phyloP scores from a whole-genome alignment of 2,113 vertebrate genomes.

The Archilochus colubris region DNA sequence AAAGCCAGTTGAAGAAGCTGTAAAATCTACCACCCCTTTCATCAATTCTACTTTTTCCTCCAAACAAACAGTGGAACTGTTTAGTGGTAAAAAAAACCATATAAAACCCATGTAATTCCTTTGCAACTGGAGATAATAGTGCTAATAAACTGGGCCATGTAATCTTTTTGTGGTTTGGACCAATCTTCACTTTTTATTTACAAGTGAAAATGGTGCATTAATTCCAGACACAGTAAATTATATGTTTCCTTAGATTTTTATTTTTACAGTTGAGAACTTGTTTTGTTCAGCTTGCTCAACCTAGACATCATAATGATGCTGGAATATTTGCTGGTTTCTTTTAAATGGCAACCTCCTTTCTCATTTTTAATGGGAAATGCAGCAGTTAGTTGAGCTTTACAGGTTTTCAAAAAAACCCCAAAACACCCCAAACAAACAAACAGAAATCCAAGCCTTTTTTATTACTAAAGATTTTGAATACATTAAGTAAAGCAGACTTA shows the following conservation, averaged over 20 bases:
- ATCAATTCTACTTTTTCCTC: constrained; percentile 70
- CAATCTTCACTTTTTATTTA: background rate
- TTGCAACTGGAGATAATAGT: background rate
- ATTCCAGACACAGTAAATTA: background rate
- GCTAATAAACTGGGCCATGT: background rate
- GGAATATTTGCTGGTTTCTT: background rate
- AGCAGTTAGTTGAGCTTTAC: background rate
- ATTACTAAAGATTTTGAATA: background rate
- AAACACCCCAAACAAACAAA: background rate
- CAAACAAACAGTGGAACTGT: constrained; percentile 74
- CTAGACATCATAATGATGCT: background rate
- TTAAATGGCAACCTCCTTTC: background rate
- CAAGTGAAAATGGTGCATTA: background rate
- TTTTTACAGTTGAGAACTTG: background rate
- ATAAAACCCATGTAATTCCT: background rate
- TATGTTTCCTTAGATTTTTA: background rate
- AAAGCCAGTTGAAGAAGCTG: constrained; percentile 79
- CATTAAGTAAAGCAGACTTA: background rate
- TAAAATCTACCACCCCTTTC: constrained; percentile 73
- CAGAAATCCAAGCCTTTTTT: background rate
- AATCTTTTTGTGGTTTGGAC: background rate
- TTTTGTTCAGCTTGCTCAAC: background rate
- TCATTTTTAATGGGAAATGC: background rate
- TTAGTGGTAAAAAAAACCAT: constrained; percentile 70
- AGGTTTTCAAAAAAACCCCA: background rate